Evolutionary conservation across 2,888 invertebrate genomes (phyloP).

Genomic region (Anticlea derivata): DNA sequence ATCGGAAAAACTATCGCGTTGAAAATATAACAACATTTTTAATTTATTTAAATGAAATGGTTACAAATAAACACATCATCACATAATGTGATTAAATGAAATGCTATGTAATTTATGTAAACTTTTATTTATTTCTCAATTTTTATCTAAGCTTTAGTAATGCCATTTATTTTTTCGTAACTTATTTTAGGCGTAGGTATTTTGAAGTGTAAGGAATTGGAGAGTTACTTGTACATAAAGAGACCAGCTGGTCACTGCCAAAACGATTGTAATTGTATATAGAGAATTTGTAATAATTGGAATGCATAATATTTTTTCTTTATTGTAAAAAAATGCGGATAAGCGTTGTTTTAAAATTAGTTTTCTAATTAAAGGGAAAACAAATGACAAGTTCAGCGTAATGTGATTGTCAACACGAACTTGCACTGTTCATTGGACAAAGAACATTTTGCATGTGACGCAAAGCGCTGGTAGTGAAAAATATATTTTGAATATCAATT

Average conservation of each 20-base stretch:
- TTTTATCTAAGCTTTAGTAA: conserved; percentile 32
- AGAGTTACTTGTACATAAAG: conserved; percentile 32
- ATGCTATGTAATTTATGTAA: conserved; percentile 21
- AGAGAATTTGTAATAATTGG: conserved; percentile 34
- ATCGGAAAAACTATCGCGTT: conserved; percentile 10
- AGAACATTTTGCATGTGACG: too few species aligned
- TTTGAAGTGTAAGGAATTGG: conserved; percentile 34
- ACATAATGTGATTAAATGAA: conserved; percentile 29
- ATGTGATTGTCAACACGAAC: too few species aligned
- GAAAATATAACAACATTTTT: conserved; percentile 13
- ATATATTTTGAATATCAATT: too few species aligned
- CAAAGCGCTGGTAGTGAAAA: too few species aligned
- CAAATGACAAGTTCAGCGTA: too few species aligned
- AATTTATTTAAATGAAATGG: conserved; percentile 21
- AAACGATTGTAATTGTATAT: conserved; percentile 57
- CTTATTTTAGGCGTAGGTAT: conserved; percentile 52
- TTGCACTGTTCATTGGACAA: too few species aligned
- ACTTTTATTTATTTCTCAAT: conserved; percentile 31
- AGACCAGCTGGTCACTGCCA: conserved; percentile 78
- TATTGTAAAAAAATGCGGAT: not conserved
- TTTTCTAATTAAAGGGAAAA: too few species aligned
- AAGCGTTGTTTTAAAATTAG: not conserved
- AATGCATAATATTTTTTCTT: conserved; percentile 24
- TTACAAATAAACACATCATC: conserved; percentile 25
- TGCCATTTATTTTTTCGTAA: conserved; percentile 47